Evolutionary conservation across 2,797 vertebrate species (phyloP), one percentile per base, ranked within the genome.

Genomic region (Artibeus lituratus): DNA sequence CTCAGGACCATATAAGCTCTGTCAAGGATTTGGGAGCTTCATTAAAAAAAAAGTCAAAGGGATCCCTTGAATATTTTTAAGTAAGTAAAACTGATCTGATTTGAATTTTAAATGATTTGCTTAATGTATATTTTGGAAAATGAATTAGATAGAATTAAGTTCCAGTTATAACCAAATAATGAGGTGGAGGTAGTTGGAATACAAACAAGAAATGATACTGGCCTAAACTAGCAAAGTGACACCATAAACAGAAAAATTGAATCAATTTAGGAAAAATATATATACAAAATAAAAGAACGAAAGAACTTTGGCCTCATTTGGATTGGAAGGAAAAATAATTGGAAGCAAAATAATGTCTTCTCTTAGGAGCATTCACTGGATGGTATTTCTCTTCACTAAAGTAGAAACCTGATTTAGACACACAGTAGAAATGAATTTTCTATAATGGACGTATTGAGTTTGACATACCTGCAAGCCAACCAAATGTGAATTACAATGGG

Each of bases 31-130:
- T 82, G 7, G 29, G 29, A 70, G n/a, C 15, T 86, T 90, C 7
- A 32, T 72, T 94, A 39, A 18, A 39, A 74, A 74, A 94, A 77
- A 5, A 42, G 92, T 59, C 32, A 82, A 3, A n/a, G 10, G 47
- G 15, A 62, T 12, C 5, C 14, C 42, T 44, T 59, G 44, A 67
- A 85, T 10, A 8, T n/a, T 91, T 44, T 70, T 21, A 37, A 57
- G 19, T 44, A 87, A 92, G 21, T 80, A 88, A 81, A 95, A 84
- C 94, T n/a, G 18, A 86, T 44, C 14, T 83, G 47, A 89, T 82
- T 95, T 96, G 26, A 12, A 49, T 90, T 94, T 90, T 70, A 94
- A 92, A 89, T 92, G 2, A 65, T 78, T 81, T 5, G 35, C 15
- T 88, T 88, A 35, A 8, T 39, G 12, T 32, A 10, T 39, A 62